These are phyloP conservation scores for Battus philenor DNA, from an alignment of 1,140 invertebrate species.

Conservation along the genomic window DNA sequence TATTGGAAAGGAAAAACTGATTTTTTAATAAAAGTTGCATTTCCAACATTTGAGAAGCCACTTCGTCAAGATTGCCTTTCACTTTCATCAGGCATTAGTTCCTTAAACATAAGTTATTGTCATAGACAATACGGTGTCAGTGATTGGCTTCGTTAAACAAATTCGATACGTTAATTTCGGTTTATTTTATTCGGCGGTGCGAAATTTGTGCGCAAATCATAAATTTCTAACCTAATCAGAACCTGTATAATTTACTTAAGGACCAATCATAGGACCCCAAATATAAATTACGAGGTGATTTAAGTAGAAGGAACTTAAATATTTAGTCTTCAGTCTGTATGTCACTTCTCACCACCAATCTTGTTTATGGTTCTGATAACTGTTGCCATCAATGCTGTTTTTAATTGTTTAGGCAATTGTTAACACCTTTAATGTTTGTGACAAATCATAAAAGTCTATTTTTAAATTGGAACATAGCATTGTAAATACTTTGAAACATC, in stretches of 20 bases:
- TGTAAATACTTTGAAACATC: conserved; percentile 16
- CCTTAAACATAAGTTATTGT: conserved; percentile 13
- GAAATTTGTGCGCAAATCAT: conserved; percentile 44
- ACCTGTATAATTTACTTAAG: conserved; percentile 76
- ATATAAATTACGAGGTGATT: conserved; percentile 77
- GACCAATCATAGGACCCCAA: conserved; percentile 39
- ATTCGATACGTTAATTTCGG: conserved; percentile 49
- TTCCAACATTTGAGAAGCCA: background rate
- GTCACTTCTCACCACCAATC: conserved; percentile 66
- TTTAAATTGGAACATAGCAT: conserved; percentile 11
- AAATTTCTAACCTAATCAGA: conserved; percentile 74
- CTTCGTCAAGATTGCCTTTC: background rate
- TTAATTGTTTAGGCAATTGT: background rate
- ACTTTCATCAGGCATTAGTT: background rate
- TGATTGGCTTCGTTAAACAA: conserved; percentile 21
- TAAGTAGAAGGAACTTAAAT: conserved; percentile 69
- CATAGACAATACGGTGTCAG: conserved; percentile 23
- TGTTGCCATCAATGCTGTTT: conserved; percentile 34
- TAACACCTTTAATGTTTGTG: conserved; percentile 7
- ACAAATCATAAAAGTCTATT: conserved; percentile 8
- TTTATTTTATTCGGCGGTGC: conserved; percentile 50
- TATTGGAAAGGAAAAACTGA: conserved; percentile 18
- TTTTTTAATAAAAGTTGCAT: conserved; percentile 18
- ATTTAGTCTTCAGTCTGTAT: conserved; percentile 49
- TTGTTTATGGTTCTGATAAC: conserved; percentile 67